Evolutionary conservation across 2,113 vertebrate species (phyloP), one percentile per base, ranked within the genome.

Genomic region (Tragelaphus scriptus): DNA sequence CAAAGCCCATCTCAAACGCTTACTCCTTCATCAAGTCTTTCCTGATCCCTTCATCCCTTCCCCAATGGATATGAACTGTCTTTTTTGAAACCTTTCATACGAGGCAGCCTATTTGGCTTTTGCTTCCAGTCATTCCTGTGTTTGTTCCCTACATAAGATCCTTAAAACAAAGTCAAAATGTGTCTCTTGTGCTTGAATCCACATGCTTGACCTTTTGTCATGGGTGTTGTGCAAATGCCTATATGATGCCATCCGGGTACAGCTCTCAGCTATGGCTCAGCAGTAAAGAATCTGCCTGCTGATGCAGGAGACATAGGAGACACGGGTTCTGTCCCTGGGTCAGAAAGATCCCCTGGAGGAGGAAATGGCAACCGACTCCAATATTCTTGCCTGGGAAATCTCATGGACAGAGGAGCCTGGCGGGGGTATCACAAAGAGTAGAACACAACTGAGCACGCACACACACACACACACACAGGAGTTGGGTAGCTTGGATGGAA

Each of bases 151-250:
- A 19, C 53, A 58, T 58, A 26, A 81, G 68, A 16, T 81, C 58
- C 77, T 82, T 53, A 21, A 36, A 53, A 85, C 65, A 84, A 65
- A 17, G 26, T 56, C 25, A 12, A 40, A 87, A 61, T 61, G 15
- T 61, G 30, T 95, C 63, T 91, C 68, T 55, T 84, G 11, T 49
- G 17, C 40, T 19, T 32, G 40, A 68, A 15, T 63, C 80, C 3
- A 3, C 19, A 7, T 0, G 2, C 44, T 2, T 25, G 4, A 2
- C 71, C 49, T 14, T 21, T 36, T 14, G 21, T 30, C 4, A 1
- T 59, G 32, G 79, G 28, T 14, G 3, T 71, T 25, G 32, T 15
- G 30, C 79, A 44, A 51, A 23, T 17, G 2, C 47, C 56, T 68
- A 19, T 21, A 59, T 6, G 0, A 7, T 3, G n/a, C 8, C 2